A percentile compares a stretch with the other conserved stretches of the same genome.
phyloP scores from a whole-genome alignment of 2,888 invertebrate species.

The Acholoe squamosa region DNA sequence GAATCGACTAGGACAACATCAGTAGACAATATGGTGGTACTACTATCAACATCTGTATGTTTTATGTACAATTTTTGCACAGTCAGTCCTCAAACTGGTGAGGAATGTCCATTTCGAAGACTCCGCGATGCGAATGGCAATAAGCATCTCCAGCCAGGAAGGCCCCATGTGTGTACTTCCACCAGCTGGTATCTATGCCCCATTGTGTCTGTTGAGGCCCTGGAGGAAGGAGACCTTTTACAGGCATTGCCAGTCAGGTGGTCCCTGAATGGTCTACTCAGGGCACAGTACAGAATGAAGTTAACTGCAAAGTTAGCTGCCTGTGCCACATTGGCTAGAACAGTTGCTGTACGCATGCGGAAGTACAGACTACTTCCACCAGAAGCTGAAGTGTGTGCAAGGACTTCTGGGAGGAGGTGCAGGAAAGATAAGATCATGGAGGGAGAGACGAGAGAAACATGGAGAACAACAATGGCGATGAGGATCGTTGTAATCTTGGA shows the following conservation, averaged over 20 bases:
- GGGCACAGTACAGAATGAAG: constrained; percentile 57
- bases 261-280: constrained; percentile 60
- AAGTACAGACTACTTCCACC: neutral
- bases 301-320: constrained; percentile 59
- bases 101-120: neutral
- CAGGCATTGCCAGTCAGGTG: constrained; percentile 32
- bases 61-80: too few species aligned
- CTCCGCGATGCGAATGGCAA: neutral
- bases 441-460: constrained; percentile 45
- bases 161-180: constrained; percentile 31
- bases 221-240: constrained; percentile 12
- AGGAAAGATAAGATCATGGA: constrained; percentile 56
- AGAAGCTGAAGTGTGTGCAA: neutral
- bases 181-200: constrained; percentile 42
- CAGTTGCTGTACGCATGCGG: constrained; percentile 30
- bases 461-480: constrained; percentile 52
- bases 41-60: too few species aligned
- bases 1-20: too few species aligned
- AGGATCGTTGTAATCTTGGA: constrained; percentile 61
- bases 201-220: constrained; percentile 15
- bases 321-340: constrained; percentile 54
- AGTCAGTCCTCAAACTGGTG: neutral
- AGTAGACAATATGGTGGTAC: too few species aligned
- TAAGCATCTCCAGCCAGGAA: neutral
- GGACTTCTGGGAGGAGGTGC: constrained; percentile 47